These are phyloP conservation scores for Clarias magur DNA, from an alignment of 2,113 vertebrate genomes.

Conservation along the genomic window DNA sequence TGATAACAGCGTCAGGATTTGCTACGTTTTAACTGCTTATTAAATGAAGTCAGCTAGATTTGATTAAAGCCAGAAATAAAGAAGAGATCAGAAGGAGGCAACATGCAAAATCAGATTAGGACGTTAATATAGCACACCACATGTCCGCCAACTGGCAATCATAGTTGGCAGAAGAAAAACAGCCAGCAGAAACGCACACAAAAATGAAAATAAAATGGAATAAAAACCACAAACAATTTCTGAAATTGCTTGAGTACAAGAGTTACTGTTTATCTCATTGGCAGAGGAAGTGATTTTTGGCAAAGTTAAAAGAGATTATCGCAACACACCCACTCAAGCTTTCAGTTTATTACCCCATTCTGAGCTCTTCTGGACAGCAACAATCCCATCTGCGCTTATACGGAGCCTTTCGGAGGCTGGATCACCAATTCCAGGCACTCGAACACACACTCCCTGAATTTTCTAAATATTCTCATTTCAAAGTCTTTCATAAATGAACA, in stretches of 20 bases:
- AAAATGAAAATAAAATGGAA: background rate
- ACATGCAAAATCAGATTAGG: constrained; percentile 38
- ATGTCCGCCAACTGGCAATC: constrained; percentile 3
- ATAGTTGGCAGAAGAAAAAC: background rate
- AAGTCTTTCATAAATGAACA: background rate
- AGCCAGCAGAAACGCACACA: background rate
- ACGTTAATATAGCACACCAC: constrained; percentile 22
- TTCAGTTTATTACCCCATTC: constrained; percentile 44
- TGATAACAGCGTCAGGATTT: background rate
- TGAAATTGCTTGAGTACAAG: constrained; percentile 45
- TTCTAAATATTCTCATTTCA: constrained; percentile 2
- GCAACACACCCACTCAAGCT: constrained; percentile 38
- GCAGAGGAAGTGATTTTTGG: constrained; percentile 30
- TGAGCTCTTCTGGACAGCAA: constrained; percentile 45
- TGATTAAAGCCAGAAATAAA: background rate
- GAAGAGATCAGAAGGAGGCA: background rate
- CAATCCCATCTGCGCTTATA: constrained; percentile 38
- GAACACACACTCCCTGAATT: background rate
- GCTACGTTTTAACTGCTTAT: background rate
- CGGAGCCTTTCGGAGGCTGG: constrained; percentile 36
- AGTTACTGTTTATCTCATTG: constrained; percentile 12
- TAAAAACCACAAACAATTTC: constrained; percentile 35
- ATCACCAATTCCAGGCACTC: constrained; percentile 20
- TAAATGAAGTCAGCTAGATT: background rate
- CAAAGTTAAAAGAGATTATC: constrained; percentile 28